Evolutionary conservation across 2,888 invertebrate species (phyloP).

Genomic region (Drosophila rubida): DNA sequence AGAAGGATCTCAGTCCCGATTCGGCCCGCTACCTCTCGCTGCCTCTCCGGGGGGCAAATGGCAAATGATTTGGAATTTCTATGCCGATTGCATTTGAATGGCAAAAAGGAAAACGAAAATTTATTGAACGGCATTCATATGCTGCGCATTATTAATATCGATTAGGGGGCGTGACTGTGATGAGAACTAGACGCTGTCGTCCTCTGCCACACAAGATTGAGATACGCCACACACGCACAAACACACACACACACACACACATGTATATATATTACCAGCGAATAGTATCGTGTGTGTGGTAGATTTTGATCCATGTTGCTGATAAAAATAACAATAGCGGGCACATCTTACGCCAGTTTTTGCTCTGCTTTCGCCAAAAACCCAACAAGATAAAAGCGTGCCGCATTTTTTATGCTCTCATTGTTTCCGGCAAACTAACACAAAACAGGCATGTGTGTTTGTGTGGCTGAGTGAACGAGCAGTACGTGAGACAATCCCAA

Average conservation of each 20-base stretch:
- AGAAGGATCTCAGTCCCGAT: neutral
- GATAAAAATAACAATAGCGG: slow-evolving; percentile 57
- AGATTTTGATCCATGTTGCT: slow-evolving; percentile 24
- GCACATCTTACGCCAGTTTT: slow-evolving; percentile 24
- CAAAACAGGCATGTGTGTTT: slow-evolving; percentile 9
- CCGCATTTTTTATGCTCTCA: slow-evolving; percentile 28
- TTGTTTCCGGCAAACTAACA: slow-evolving; percentile 46
- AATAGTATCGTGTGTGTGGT: neutral
- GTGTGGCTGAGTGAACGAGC: slow-evolving; percentile 6
- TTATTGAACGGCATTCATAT: slow-evolving; percentile 72
- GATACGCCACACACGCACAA: slow-evolving; percentile 15
- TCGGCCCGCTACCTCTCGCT: neutral
- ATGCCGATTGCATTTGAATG: slow-evolving; percentile 60
- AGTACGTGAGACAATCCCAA: slow-evolving; percentile 27
- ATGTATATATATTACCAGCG: too few relatives aligned
- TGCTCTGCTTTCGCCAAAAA: slow-evolving; percentile 10
- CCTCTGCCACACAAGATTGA: slow-evolving; percentile 28
- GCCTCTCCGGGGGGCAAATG: slow-evolving; percentile 8
- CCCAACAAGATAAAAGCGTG: slow-evolving; percentile 31
- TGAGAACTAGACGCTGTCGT: slow-evolving; percentile 30
- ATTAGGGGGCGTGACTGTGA: slow-evolving; percentile 53
- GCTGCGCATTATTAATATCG: slow-evolving; percentile 75
- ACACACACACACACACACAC: slow-evolving; percentile 1
- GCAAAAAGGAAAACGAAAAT: slow-evolving; percentile 56
- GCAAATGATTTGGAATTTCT: slow-evolving; percentile 42